A percentile compares a stretch with the other conserved stretches of the same genome.
These are phyloP conservation scores for Sus scrofa DNA, from an alignment of 2,113 vertebrate genomes.

Conservation along the genomic window DNA sequence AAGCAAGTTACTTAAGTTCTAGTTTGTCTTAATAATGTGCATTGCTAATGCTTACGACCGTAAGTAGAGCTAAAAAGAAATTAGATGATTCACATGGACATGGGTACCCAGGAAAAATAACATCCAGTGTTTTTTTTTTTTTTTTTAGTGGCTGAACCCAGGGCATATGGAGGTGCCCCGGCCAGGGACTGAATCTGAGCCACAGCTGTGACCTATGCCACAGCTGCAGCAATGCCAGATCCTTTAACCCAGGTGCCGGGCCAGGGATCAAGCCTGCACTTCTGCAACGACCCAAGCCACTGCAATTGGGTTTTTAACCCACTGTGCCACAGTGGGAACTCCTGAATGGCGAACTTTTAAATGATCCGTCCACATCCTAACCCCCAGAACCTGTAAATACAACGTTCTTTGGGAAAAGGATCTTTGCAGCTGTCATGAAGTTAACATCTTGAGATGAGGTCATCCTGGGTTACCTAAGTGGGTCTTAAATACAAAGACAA, in stretches of 20 bases:
- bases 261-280: too few relatives aligned
- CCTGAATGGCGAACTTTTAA: slow-evolving; percentile 7
- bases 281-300: too few relatives aligned
- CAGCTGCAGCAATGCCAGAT: too few relatives aligned
- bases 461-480: not conserved
- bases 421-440: not conserved
- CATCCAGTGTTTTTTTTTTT: slow-evolving; percentile 22
- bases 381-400: not conserved
- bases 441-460: slow-evolving; percentile 27
- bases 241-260: too few relatives aligned
- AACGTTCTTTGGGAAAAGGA: not conserved
- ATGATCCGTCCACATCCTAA: not conserved
- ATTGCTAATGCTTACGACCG: not conserved
- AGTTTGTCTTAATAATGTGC: not conserved
- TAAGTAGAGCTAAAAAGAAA: not conserved
- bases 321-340: too few relatives aligned
- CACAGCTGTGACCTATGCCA: too few relatives aligned
- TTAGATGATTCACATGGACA: not conserved
- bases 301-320: too few relatives aligned
- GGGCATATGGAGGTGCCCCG: too few relatives aligned
- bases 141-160: not conserved
- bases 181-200: too few relatives aligned
- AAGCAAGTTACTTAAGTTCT: not conserved
- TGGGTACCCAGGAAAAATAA: not conserved
- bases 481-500: slow-evolving; percentile 32